Base-by-base conservation (phyloP, 2,113 vertebrate genomes). In the Egretta garzetta region DNA sequence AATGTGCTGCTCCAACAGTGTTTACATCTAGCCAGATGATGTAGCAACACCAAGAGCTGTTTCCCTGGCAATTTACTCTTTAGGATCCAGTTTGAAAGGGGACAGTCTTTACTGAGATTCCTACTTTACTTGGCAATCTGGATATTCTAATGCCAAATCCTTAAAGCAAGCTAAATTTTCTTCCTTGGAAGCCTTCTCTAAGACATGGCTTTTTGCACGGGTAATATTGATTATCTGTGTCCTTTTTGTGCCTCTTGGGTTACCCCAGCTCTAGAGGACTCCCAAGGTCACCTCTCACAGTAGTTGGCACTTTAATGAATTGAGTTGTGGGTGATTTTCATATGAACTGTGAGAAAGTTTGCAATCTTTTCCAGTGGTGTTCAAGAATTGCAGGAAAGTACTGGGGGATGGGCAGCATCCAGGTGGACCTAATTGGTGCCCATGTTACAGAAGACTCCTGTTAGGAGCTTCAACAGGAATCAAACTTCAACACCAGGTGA, bases 381-480 rank as follows among this genome's bases (percentile, higher is more conserved):
- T 63, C 53, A 9, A 77, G 49, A 79, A 33, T 10, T 84, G 13
- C 27, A 89, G 70, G 35, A 10, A 81, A 55, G 12, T 3, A 23
- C 1, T 47, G 32, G 27, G 55, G 12, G 52, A 59, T 20, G 62
- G 52, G 58, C 49, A 86, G 52, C 14, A 60, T 32, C 17, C 23
- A 39, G 26, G 21, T 37, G 41, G 35, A 74, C 9, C 22, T 60
- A 20, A 58, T 18, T 33, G 50, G 56, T 21, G 47, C 37, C 64
- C 8, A 4, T 6, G 18, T 56, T 70, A 32, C 19, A 84, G 50
- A 80, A 89, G 52, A 60, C 33, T 50, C 19, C 20, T 72, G 35
- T 1, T 3, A 13, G 45, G 23, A 75, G 24, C 26, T 53, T n/a
- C 0, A 0, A 33, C 0, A 0, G 19, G 19, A 60, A 75, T 21